Evolutionary conservation across 2,113 vertebrate genomes (phyloP).

Genomic region (Tragelaphus strepsiceros): DNA sequence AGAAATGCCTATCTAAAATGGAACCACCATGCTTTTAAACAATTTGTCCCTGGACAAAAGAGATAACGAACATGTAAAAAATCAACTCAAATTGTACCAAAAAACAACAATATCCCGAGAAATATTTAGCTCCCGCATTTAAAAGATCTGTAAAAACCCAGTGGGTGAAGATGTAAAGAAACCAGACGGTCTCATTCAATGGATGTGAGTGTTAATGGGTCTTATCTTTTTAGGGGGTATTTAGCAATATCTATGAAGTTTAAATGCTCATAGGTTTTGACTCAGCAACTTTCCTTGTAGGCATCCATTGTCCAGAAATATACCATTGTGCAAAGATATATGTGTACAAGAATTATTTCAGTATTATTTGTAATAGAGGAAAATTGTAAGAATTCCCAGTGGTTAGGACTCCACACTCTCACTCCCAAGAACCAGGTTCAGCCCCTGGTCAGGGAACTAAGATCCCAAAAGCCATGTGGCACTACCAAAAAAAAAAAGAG

Average conservation of each 20-base stretch:
- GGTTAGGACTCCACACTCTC: neutral
- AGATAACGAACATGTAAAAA: neutral
- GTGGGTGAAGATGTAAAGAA: neutral
- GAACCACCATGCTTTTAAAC: neutral
- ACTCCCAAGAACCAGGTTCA: neutral
- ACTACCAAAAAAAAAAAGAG: neutral
- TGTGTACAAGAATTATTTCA: neutral
- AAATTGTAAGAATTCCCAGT: neutral
- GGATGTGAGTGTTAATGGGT: neutral
- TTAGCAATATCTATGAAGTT: neutral
- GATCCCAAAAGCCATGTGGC: neutral
- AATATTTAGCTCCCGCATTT: neutral
- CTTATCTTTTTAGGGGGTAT: neutral
- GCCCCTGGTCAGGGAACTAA: neutral
- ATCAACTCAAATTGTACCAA: neutral
- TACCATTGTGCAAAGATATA: neutral
- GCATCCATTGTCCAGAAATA: neutral
- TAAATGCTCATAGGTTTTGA: neutral
- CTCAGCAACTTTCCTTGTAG: neutral
- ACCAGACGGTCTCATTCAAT: neutral
- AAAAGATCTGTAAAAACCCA: neutral
- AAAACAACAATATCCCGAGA: neutral
- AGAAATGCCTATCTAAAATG: neutral
- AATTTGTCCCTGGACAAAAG: neutral
- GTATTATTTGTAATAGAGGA: neutral